These are phyloP conservation scores for Leptatherina wallacei DNA, from an alignment of 2,797 vertebrate species.

Conservation along the genomic window DNA sequence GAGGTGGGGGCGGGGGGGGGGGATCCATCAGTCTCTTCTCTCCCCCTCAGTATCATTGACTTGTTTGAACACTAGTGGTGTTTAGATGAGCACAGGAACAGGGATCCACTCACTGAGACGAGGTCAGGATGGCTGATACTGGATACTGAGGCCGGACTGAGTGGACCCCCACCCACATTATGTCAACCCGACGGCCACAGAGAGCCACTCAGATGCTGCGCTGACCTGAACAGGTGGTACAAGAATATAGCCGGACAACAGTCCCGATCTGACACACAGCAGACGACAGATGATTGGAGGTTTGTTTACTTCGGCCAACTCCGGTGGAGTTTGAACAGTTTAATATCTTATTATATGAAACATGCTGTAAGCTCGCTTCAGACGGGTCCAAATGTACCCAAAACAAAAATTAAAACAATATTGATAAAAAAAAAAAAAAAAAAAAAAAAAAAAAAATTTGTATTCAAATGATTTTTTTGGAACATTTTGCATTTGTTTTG, in stretches of 20 bases:
- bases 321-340: conserved; percentile 10
- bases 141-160: conserved; percentile 32
- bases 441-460: no score
- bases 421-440: background rate
- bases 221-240: conserved; percentile 11
- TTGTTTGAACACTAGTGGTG: conserved; percentile 47
- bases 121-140: conserved; percentile 14
- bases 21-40: conserved; percentile 32
- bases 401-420: conserved; percentile 20
- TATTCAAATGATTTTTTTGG: background rate
- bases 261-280: conserved; percentile 8
- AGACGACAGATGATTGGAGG: conserved; percentile 10
- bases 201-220: background rate
- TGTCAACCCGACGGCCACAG: background rate
- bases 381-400: conserved; percentile 11
- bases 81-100: conserved; percentile 19
- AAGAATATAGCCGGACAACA: conserved; percentile 15
- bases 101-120: background rate
- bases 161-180: conserved; percentile 5
- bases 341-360: conserved; percentile 29
- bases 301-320: conserved; percentile 8
- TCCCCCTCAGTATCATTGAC: conserved; percentile 57
- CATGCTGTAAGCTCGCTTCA: conserved; percentile 21
- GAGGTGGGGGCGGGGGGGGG: background rate
- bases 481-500: background rate